phyloP scores from a whole-genome alignment of 2,888 invertebrate genomes.

The Melikaiella ostensackeni region DNA sequence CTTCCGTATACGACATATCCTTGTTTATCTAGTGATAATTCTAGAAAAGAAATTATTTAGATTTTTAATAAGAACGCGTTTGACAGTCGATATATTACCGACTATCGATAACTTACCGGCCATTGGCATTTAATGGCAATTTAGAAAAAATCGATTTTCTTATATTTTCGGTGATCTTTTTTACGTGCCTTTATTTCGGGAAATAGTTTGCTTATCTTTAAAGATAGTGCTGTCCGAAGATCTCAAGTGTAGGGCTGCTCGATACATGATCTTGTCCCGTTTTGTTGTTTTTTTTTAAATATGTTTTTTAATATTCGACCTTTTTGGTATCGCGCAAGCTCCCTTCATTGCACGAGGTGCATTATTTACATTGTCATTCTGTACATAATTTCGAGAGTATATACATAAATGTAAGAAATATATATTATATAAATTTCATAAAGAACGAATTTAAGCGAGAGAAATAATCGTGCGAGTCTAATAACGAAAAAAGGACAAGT shows the following conservation, averaged over 20 bases:
- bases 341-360: background rate
- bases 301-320: background rate
- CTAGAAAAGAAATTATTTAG: background rate
- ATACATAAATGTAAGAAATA: constrained; percentile 15
- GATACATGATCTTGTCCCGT: background rate
- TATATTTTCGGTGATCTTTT: background rate
- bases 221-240: background rate
- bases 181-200: constrained; percentile 6
- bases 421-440: background rate
- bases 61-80: background rate
- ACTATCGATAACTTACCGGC: background rate
- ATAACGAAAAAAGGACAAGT: background rate
- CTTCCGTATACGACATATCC: constrained; percentile 23
- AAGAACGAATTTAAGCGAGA: background rate
- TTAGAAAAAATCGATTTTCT: background rate
- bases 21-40: constrained; percentile 20
- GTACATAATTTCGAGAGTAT: constrained; percentile 30
- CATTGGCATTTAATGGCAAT: background rate
- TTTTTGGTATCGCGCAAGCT: background rate
- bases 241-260: background rate
- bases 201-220: background rate
- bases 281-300: background rate
- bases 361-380: background rate
- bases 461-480: constrained; percentile 1
- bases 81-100: background rate